Conservation (phyloP, 2,113 vertebrate genomes). For the Myxocyprinus asiaticus region DNA sequence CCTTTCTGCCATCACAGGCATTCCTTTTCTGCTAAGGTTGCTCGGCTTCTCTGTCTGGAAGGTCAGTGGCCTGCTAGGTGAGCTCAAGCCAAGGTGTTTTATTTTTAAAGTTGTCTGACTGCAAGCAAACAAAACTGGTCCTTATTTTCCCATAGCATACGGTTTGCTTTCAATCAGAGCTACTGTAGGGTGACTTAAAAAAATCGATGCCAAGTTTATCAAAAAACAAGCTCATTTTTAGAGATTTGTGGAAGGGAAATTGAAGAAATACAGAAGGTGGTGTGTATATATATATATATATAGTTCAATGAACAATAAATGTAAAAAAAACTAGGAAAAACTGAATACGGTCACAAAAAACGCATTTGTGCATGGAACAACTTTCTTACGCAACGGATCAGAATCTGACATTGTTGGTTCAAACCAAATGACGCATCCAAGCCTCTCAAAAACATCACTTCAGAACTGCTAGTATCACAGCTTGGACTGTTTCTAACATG, state of each 20-base stretch:
- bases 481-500: too few relatives aligned
- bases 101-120: conserved; percentile 1
- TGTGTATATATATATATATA: too few relatives aligned
- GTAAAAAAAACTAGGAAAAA: too few relatives aligned
- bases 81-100: neutral
- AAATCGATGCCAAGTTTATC: conserved; percentile 1
- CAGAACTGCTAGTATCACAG: too few relatives aligned
- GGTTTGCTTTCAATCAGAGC: neutral
- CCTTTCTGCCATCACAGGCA: conserved; percentile 28
- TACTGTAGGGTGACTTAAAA: neutral
- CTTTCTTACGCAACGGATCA: too few relatives aligned
- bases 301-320: too few relatives aligned
- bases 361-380: too few relatives aligned
- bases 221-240: neutral
- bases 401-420: too few relatives aligned
- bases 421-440: too few relatives aligned
- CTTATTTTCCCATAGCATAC: neutral
- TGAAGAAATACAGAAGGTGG: too few relatives aligned
- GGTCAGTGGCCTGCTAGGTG: conserved; percentile 46
- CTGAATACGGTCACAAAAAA: too few relatives aligned
- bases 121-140: neutral
- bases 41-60: conserved; percentile 18
- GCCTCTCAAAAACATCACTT: too few relatives aligned
- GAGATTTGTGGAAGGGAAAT: neutral
- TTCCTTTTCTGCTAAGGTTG: conserved; percentile 25